A percentile compares a stretch with the other conserved stretches of the same genome.
Conservation (phyloP, 2,113 vertebrate species). For the Elaphurus davidianus region DNA sequence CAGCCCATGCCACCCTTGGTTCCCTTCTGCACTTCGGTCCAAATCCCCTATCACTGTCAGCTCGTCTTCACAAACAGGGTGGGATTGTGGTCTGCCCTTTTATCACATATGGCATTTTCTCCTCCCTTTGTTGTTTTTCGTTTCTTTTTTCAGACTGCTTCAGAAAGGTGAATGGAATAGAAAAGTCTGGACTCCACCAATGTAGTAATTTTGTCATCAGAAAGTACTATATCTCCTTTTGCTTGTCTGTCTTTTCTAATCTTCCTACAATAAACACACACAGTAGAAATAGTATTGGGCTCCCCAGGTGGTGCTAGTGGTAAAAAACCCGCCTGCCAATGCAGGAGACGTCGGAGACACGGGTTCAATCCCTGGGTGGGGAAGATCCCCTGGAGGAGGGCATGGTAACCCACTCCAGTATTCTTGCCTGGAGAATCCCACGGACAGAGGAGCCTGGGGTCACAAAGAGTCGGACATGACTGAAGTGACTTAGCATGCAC, state of each 20-base stretch:
- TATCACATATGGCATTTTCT: background rate
- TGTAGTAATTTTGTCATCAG: background rate
- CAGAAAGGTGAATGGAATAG: background rate
- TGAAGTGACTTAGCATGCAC: background rate
- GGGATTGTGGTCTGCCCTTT: accelerated
- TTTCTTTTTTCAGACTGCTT: background rate
- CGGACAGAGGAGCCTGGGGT: background rate
- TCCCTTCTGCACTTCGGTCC: background rate
- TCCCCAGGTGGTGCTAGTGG: background rate
- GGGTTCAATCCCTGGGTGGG: background rate
- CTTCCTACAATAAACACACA: background rate
- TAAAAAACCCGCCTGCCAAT: background rate
- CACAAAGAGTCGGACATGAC: background rate
- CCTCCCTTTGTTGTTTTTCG: background rate
- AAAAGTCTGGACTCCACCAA: background rate
- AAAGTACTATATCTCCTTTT: background rate
- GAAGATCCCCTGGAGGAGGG: background rate
- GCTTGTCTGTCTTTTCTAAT: background rate
- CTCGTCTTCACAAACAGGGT: background rate
- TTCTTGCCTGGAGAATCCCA: background rate
- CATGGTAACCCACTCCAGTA: background rate
- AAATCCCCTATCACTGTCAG: background rate
- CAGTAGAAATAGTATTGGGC: background rate
- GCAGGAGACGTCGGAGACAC: background rate
- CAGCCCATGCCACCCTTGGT: background rate